Percentiles rank a stretch among this genome's conserved stretches.
Conservation (phyloP, 1,140 invertebrate genomes). For the Bombus superbus region DNA sequence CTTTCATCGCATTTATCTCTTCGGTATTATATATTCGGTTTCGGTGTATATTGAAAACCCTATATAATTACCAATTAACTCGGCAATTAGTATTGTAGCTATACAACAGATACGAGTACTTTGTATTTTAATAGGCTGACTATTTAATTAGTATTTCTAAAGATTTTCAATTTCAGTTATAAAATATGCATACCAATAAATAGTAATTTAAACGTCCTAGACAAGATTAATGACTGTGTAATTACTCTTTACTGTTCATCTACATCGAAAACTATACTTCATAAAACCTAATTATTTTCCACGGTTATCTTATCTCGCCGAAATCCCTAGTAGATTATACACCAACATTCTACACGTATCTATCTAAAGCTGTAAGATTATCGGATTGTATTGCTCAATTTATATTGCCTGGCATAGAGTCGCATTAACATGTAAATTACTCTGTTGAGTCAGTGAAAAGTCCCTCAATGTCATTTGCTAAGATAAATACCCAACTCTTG, state of each 20-base stretch:
- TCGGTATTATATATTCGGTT: too few relatives aligned
- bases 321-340: conserved; percentile 6
- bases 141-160: background rate
- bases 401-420: background rate
- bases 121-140: too few relatives aligned
- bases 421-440: conserved; percentile 31
- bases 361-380: conserved; percentile 25
- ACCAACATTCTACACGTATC: background rate
- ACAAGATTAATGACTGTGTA: background rate
- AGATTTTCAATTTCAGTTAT: background rate
- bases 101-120: background rate
- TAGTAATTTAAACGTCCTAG: background rate
- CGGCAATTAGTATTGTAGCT: background rate
- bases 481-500: background rate
- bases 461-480: background rate
- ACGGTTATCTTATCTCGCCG: conserved; percentile 17
- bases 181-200: background rate
- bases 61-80: background rate
- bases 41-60: background rate
- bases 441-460: background rate
- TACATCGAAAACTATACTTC: background rate
- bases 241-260: background rate
- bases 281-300: conserved; percentile 12
- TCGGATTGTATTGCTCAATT: conserved; percentile 20
- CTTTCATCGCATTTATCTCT: too few relatives aligned